These are phyloP conservation scores for Eurytemora carolleeae DNA, from an alignment of 1,140 invertebrate genomes.

Conservation along the genomic window DNA sequence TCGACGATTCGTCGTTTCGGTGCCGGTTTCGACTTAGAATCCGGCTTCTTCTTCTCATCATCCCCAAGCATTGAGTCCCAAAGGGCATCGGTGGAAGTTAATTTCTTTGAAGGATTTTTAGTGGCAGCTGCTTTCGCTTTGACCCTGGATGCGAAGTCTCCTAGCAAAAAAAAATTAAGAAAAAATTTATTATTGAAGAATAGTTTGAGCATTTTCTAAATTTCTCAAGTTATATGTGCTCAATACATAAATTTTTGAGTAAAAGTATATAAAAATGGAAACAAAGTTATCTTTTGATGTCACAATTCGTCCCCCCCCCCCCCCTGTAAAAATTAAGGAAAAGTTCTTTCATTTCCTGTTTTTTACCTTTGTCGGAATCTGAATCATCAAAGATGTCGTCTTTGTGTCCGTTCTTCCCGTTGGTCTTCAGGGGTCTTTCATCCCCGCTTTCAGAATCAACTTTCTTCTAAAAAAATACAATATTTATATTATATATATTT, in stretches of 20 bases:
- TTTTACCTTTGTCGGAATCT: too few relatives aligned
- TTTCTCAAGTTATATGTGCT: background rate
- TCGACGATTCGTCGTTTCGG: background rate
- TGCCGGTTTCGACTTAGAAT: background rate
- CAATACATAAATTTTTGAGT: background rate
- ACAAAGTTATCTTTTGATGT: background rate
- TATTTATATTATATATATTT: too few relatives aligned
- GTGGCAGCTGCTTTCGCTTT: constrained; percentile 10
- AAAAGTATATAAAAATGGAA: background rate
- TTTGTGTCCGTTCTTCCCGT: too few relatives aligned
- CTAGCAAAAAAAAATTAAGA: background rate
- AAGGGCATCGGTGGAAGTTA: constrained; percentile 11
- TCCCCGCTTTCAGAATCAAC: too few relatives aligned
- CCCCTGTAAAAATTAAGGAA: too few relatives aligned
- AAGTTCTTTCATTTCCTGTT: too few relatives aligned
- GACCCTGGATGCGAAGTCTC: background rate
- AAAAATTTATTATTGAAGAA: background rate
- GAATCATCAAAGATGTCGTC: too few relatives aligned
- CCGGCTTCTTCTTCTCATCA: background rate
- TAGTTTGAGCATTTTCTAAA: background rate
- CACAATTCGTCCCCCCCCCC: too few relatives aligned
- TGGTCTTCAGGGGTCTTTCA: too few relatives aligned
- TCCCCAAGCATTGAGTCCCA: constrained; percentile 12
- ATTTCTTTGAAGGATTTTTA: constrained; percentile 15
- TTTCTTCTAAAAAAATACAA: too few relatives aligned